phyloP scores from a whole-genome alignment of 2,797 vertebrate genomes.

The Tragopan temminckii region DNA sequence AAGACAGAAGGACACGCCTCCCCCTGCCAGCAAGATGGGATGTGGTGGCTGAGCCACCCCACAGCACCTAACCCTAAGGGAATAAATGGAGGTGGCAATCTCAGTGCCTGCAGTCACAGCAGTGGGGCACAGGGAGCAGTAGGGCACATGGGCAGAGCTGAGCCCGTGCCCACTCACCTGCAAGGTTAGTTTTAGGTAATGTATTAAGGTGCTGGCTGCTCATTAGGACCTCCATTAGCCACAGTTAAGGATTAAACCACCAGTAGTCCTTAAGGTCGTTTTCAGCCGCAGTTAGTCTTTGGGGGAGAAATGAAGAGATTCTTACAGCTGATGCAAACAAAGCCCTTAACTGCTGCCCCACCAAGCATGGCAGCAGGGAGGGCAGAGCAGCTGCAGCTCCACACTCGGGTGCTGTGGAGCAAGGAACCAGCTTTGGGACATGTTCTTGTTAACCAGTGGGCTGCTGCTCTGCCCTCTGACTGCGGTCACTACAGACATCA shows the following conservation, averaged over 20 bases:
- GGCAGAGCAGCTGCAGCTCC: neutral
- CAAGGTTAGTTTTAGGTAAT: neutral
- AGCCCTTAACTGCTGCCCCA: neutral
- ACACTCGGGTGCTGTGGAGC: neutral
- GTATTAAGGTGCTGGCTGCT: neutral
- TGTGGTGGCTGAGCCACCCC: neutral
- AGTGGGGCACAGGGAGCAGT: neutral
- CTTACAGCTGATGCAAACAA: neutral
- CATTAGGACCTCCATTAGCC: neutral
- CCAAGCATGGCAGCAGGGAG: neutral
- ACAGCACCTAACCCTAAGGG: neutral
- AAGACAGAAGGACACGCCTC: neutral
- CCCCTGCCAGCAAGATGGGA: fast-evolving
- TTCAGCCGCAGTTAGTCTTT: neutral
- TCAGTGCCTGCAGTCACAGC: neutral
- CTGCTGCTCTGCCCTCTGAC: neutral
- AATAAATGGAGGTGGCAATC: fast-evolving
- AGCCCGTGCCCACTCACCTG: neutral
- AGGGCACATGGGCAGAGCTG: fast-evolving
- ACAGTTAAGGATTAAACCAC: slow-evolving; percentile 54
- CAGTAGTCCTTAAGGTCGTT: slow-evolving; percentile 5
- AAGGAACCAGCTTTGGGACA: neutral
- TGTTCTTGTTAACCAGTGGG: neutral
- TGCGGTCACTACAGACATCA: neutral
- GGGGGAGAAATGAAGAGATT: neutral